Conservation (phyloP, 37 sponge, comb jelly and placozoan species). For the Haliclona indistincta region DNA sequence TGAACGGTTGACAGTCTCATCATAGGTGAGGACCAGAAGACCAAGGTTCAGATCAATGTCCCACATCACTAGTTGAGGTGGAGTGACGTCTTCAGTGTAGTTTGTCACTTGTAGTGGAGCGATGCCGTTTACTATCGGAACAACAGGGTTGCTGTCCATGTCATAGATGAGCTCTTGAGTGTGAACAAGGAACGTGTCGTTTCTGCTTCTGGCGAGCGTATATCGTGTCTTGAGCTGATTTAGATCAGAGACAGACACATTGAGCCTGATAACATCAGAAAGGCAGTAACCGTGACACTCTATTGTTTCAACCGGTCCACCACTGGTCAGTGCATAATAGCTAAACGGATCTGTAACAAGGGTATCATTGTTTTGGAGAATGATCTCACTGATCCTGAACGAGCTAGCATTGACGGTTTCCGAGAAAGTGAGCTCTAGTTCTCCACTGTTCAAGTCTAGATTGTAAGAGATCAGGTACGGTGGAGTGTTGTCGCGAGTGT, state of each 20-base stretch:
- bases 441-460: slow-evolving; percentile 76
- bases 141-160: slow-evolving; percentile 64
- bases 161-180: slow-evolving; percentile 52
- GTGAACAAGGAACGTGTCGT: slow-evolving; percentile 69
- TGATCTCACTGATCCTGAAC: slow-evolving; percentile 49
- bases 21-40: slow-evolving; percentile 51
- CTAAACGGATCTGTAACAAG: slow-evolving; percentile 14
- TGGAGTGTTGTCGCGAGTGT: slow-evolving; percentile 68
- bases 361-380: slow-evolving; percentile 26
- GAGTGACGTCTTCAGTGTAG: slow-evolving; percentile 75
- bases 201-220: slow-evolving; percentile 55
- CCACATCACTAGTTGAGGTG: slow-evolving; percentile 72
- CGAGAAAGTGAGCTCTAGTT: slow-evolving; percentile 72
- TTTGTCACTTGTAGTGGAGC: slow-evolving; percentile 49
- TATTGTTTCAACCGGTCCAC: slow-evolving; percentile 16
- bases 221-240: slow-evolving; percentile 69
- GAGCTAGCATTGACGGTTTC: slow-evolving; percentile 79
- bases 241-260: slow-evolving; percentile 56
- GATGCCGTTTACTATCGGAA: slow-evolving; percentile 46
- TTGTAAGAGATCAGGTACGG: slow-evolving; percentile 65
- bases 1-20: slow-evolving; percentile 76
- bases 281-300: too few relatives aligned
- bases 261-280: slow-evolving; percentile 53
- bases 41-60: slow-evolving; percentile 79
- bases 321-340: slow-evolving; percentile 59